A percentile compares a stretch with the other conserved stretches of the same genome.
These are phyloP conservation scores for Gnathochromis pfefferi DNA, from an alignment of 2,113 vertebrate species.

Conservation along the genomic window DNA sequence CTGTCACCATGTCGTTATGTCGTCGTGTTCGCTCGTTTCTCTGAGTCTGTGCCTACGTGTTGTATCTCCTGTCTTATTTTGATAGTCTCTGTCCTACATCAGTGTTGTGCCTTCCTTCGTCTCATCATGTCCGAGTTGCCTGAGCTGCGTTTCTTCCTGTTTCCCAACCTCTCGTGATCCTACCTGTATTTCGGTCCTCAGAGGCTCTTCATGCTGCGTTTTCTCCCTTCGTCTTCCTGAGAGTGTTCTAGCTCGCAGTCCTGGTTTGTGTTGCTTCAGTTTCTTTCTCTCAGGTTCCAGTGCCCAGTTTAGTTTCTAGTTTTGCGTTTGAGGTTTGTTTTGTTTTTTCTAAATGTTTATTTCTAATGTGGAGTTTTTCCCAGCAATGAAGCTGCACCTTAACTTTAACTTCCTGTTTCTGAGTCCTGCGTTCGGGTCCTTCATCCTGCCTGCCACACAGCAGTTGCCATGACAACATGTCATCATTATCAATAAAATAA, in stretches of 20 bases:
- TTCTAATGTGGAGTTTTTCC: neutral
- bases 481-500: neutral
- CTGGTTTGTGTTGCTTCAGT: neutral
- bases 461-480: neutral
- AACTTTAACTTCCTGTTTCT: neutral
- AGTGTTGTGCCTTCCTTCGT: neutral
- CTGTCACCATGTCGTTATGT: neutral
- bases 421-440: neutral
- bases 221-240: neutral
- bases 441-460: neutral
- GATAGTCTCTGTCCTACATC: neutral
- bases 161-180: neutral
- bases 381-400: neutral
- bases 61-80: neutral
- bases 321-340: rapidly evolving
- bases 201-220: neutral
- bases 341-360: neutral
- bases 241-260: rapidly evolving
- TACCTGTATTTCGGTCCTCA: rapidly evolving
- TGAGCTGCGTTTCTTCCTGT: neutral
- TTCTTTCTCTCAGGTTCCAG: neutral
- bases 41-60: neutral
- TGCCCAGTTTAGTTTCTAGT: neutral
- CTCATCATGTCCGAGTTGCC: neutral
- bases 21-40: neutral